Percentiles rank a stretch among this genome's conserved stretches.
phyloP scores from a whole-genome alignment of 2,113 vertebrate genomes.

The Tetraodon nigroviridis region DNA sequence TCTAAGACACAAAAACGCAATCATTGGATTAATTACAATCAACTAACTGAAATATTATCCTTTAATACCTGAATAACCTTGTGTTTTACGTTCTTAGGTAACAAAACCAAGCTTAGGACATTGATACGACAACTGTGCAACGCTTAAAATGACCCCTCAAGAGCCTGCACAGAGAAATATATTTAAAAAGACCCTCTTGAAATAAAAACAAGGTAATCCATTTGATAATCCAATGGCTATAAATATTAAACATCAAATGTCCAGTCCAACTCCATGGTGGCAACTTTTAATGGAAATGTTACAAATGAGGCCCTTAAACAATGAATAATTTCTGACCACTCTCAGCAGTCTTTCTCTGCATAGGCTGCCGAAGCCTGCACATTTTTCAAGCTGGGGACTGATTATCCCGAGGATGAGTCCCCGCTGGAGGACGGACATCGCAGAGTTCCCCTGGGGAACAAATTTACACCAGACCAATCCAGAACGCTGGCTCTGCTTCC shows the following conservation, averaged over 20 bases:
- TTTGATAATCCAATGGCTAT: slow-evolving; percentile 74
- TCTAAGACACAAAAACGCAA: background rate
- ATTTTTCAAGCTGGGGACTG: slow-evolving; percentile 87
- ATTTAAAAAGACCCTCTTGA: slow-evolving; percentile 5
- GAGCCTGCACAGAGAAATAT: slow-evolving; percentile 16
- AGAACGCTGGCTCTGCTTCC: slow-evolving; percentile 75
- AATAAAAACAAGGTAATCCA: slow-evolving; percentile 60
- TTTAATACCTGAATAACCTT: background rate
- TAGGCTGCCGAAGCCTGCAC: slow-evolving; percentile 78
- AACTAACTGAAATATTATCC: too few species aligned
- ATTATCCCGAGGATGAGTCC: slow-evolving; percentile 85
- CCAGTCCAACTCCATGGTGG: slow-evolving; percentile 73
- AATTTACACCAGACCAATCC: slow-evolving; percentile 88
- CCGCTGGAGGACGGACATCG: slow-evolving; percentile 83
- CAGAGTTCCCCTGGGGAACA: slow-evolving; percentile 84
- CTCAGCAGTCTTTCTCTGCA: slow-evolving; percentile 84
- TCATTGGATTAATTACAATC: too few species aligned
- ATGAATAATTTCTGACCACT: slow-evolving; percentile 87
- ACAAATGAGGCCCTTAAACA: slow-evolving; percentile 89
- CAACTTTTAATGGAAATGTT: slow-evolving; percentile 86
- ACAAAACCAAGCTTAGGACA: slow-evolving; percentile 9
- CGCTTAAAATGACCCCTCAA: slow-evolving; percentile 4
- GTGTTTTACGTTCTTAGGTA: slow-evolving; percentile 21
- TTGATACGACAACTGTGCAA: slow-evolving; percentile 12
- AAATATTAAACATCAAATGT: slow-evolving; percentile 84